These are phyloP conservation scores for Heliconius melpomene DNA, from an alignment of 1,140 invertebrate species.

Conservation along the genomic window DNA sequence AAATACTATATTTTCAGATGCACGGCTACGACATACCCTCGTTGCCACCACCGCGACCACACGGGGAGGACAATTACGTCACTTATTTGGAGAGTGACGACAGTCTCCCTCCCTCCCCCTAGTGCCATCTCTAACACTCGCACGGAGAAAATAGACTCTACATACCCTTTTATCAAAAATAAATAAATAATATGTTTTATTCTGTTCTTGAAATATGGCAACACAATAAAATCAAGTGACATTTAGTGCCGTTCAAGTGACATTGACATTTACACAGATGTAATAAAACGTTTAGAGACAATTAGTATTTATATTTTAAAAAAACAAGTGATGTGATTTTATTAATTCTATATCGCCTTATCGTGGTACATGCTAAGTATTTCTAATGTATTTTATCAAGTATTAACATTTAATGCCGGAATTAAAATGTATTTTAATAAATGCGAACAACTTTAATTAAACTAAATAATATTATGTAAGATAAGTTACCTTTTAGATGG, in stretches of 20 bases:
- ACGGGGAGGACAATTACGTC: slow-evolving; percentile 93
- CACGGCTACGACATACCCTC: slow-evolving; percentile 91
- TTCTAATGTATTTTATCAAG: slow-evolving; percentile 35
- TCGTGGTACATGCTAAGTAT: slow-evolving; percentile 30
- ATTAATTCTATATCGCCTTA: slow-evolving; percentile 36
- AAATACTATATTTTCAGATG: slow-evolving; percentile 84
- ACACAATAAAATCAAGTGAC: not conserved
- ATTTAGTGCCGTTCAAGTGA: slow-evolving; percentile 6
- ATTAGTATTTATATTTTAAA: slow-evolving; percentile 14
- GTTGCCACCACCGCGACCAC: slow-evolving; percentile 84
- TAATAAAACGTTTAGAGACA: not conserved
- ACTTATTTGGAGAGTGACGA: slow-evolving; percentile 94
- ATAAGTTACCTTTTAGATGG: slow-evolving; percentile 23
- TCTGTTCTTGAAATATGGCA: no score
- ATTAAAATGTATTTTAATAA: slow-evolving; percentile 7
- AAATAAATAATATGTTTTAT: not conserved
- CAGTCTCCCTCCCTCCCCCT: slow-evolving; percentile 86
- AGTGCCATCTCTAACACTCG: slow-evolving; percentile 71
- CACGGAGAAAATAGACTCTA: slow-evolving; percentile 1
- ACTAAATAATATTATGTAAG: not conserved
- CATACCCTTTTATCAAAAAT: slow-evolving; percentile 12
- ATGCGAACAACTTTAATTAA: slow-evolving; percentile 8
- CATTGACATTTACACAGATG: slow-evolving; percentile 11
- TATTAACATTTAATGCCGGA: slow-evolving; percentile 32
- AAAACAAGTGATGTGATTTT: slow-evolving; percentile 35